A percentile compares a stretch with the other conserved stretches of the same genome.
These are phyloP conservation scores for Epistrophe eligans DNA, from an alignment of 2,888 invertebrate species.

Conservation along the genomic window DNA sequence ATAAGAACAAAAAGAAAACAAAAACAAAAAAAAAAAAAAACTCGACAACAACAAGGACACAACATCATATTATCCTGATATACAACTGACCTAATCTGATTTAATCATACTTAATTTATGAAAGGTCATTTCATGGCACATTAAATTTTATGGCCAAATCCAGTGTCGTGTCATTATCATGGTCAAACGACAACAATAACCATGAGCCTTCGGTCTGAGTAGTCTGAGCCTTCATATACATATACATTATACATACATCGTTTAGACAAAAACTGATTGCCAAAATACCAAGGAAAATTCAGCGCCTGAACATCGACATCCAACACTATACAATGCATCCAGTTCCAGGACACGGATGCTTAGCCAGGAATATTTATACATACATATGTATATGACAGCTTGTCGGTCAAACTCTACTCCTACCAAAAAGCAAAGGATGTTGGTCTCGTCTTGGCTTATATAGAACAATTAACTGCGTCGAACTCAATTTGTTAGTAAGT, in stretches of 20 bases:
- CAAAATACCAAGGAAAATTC: slow-evolving; percentile 43
- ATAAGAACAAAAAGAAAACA: background rate
- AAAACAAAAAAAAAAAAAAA: slow-evolving; percentile 4
- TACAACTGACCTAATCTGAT: slow-evolving; percentile 76
- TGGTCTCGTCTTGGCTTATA: slow-evolving; percentile 26
- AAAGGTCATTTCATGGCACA: slow-evolving; percentile 75
- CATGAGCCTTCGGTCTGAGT: slow-evolving; percentile 34
- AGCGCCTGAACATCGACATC: slow-evolving; percentile 46
- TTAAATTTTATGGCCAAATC: slow-evolving; percentile 74
- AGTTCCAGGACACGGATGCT: slow-evolving; percentile 42
- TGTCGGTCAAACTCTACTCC: slow-evolving; percentile 42
- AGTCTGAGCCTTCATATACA: background rate
- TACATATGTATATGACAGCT: slow-evolving; percentile 25
- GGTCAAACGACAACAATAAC: slow-evolving; percentile 74
- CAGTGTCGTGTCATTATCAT: slow-evolving; percentile 76
- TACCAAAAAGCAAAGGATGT: slow-evolving; percentile 12
- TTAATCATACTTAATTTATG: slow-evolving; percentile 76
- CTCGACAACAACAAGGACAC: slow-evolving; percentile 44
- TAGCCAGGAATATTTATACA: slow-evolving; percentile 28
- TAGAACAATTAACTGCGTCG: slow-evolving; percentile 65
- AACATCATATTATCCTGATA: slow-evolving; percentile 50
- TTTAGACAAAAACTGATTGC: slow-evolving; percentile 9
- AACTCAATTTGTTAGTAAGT: slow-evolving; percentile 71
- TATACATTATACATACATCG: background rate
- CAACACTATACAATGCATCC: slow-evolving; percentile 46